Evolutionary conservation across 1,140 invertebrate species (phyloP).

Genomic region (Akabosia matsudoensis): DNA sequence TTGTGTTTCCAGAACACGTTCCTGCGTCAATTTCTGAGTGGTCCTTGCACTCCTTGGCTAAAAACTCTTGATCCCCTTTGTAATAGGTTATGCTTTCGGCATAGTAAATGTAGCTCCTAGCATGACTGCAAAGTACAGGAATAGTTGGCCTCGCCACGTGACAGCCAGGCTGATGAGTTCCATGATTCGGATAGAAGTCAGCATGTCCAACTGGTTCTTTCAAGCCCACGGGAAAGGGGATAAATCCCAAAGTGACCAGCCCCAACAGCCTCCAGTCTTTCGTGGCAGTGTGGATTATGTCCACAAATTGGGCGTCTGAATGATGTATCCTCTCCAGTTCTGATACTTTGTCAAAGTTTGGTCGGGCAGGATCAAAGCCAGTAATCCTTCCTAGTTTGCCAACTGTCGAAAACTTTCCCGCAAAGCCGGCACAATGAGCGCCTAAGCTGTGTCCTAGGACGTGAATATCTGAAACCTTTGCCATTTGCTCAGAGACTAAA

Average conservation of each 20-base stretch:
- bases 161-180: constrained; percentile 20
- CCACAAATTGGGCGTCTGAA: constrained; percentile 6
- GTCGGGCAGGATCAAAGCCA: constrained; percentile 20
- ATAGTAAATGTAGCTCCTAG: constrained; percentile 12
- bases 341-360: neutral
- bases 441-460: constrained; percentile 19
- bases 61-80: neutral
- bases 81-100: constrained; percentile 10
- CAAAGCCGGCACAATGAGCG: constrained; percentile 15
- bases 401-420: constrained; percentile 2
- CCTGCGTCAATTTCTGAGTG: neutral
- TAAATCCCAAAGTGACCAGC: neutral
- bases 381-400: constrained; percentile 7
- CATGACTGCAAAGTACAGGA: constrained; percentile 18
- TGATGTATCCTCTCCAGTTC: neutral
- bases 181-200: constrained; percentile 18
- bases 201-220: neutral
- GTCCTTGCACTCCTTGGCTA: neutral
- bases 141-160: neutral
- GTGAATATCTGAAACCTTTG: neutral
- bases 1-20: neutral
- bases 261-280: constrained; percentile 17
- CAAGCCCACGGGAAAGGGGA: constrained; percentile 16
- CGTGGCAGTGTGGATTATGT: constrained; percentile 16
- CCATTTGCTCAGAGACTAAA: neutral